A percentile compares a stretch with the other conserved stretches of the same genome.
These are phyloP conservation scores for Drosophila watanabei DNA, from an alignment of 1,140 invertebrate genomes.

Conservation along the genomic window DNA sequence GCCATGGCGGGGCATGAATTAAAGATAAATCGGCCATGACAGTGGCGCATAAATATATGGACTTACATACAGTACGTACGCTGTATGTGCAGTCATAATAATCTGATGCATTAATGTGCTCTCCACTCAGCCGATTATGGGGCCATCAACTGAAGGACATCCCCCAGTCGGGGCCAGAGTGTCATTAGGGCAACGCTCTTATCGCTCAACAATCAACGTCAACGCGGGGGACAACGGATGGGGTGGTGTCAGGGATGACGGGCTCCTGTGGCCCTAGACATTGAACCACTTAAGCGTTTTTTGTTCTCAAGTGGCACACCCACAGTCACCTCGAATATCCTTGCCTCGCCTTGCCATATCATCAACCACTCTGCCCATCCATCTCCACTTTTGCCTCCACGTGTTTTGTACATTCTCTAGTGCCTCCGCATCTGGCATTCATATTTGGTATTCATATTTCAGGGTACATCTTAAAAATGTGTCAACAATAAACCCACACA, in stretches of 20 bases:
- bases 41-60: neutral
- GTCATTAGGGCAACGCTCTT: conserved; percentile 63
- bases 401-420: conserved; percentile 48
- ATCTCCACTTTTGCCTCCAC: conserved; percentile 20
- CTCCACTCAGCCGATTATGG: conserved; percentile 40
- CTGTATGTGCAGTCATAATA: neutral
- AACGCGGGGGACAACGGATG: conserved; percentile 7
- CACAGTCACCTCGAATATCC: conserved; percentile 16
- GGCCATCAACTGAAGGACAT: conserved; percentile 43
- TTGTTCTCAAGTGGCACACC: conserved; percentile 61
- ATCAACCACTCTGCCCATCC: conserved; percentile 23
- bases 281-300: conserved; percentile 48
- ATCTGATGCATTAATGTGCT: conserved; percentile 41
- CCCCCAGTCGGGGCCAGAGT: conserved; percentile 19
- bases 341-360: conserved; percentile 1
- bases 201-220: conserved; percentile 68
- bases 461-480: conserved; percentile 58
- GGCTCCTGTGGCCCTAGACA: conserved; percentile 16
- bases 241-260: neutral
- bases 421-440: conserved; percentile 19
- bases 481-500: conserved; percentile 58
- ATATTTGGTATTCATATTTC: conserved; percentile 57
- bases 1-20: conserved; percentile 19
- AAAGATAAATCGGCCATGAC: conserved; percentile 20
- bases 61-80: neutral